A percentile compares a stretch with the other conserved stretches of the same genome.
These are phyloP conservation scores for Hylyphantes graminicola DNA, from an alignment of 1,140 invertebrate genomes.

Conservation along the genomic window DNA sequence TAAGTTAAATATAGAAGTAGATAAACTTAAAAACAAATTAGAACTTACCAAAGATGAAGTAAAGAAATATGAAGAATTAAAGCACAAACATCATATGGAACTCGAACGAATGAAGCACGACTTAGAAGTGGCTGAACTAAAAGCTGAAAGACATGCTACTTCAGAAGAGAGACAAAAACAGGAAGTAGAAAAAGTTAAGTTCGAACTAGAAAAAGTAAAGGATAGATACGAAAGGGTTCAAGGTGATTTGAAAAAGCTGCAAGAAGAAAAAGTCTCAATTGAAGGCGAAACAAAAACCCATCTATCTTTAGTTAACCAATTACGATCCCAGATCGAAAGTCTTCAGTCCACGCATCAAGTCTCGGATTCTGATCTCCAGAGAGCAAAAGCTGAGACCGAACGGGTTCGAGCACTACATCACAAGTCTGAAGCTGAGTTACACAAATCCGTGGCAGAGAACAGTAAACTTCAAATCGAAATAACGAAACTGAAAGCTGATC, in stretches of 20 bases:
- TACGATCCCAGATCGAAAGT: conserved; percentile 39
- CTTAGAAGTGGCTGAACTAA: conserved; percentile 80
- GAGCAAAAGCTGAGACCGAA: conserved; percentile 56
- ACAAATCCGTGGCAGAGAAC: conserved; percentile 64
- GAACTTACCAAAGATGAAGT: conserved; percentile 61
- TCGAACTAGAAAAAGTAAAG: conserved; percentile 86
- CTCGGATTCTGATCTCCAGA: conserved; percentile 41
- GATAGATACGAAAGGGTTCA: conserved; percentile 85
- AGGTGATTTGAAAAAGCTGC: conserved; percentile 77
- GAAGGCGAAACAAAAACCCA: conserved; percentile 63
- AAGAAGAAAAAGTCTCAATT: conserved; percentile 73
- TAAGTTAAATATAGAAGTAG: conserved; percentile 75
- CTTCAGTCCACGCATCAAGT: conserved; percentile 42
- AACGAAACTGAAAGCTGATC: conserved; percentile 83
- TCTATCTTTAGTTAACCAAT: conserved; percentile 43
- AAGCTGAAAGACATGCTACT: conserved; percentile 79
- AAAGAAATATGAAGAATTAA: conserved; percentile 59
- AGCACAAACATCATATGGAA: conserved; percentile 62
- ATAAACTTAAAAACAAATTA: conserved; percentile 73
- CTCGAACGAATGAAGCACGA: conserved; percentile 62
- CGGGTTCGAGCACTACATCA: conserved; percentile 62
- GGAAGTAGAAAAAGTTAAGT: conserved; percentile 82
- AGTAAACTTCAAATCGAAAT: conserved; percentile 74
- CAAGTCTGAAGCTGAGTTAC: conserved; percentile 64
- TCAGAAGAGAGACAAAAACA: conserved; percentile 82